Conservation (phyloP, 1,140 invertebrate genomes). For the Ceratoteleas bidentatus region DNA sequence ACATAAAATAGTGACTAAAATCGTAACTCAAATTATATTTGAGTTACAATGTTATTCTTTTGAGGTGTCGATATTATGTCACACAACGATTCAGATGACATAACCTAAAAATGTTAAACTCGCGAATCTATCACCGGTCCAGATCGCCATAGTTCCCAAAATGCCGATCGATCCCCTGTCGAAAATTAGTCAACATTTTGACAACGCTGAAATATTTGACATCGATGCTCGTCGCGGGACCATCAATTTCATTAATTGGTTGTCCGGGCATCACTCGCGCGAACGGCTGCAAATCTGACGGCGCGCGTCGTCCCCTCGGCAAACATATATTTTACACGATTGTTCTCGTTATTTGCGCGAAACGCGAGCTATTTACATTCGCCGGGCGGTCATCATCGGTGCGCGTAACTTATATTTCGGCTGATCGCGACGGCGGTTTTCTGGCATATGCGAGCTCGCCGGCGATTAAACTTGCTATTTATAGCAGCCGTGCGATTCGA, state of each 20-base stretch:
- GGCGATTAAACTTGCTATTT: conserved; percentile 23
- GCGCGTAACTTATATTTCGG: conserved; percentile 34
- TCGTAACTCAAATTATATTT: too few relatives aligned
- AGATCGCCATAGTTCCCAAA: conserved; percentile 3
- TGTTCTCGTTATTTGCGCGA: conserved; percentile 41
- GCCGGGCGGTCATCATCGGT: conserved; percentile 14
- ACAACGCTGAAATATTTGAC: conserved; percentile 59
- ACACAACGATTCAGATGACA: too few relatives aligned
- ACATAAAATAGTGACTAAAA: too few relatives aligned
- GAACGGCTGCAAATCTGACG: conserved; percentile 29
- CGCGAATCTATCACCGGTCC: too few relatives aligned
- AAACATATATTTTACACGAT: conserved; percentile 45
- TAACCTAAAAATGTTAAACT: too few relatives aligned
- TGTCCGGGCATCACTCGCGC: conserved; percentile 25
- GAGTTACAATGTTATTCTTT: too few relatives aligned
- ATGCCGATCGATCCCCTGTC: conserved; percentile 9
- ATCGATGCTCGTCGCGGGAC: conserved; percentile 33
- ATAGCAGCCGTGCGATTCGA: neutral
- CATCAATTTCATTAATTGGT: conserved; percentile 60
- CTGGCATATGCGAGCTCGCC: conserved; percentile 16
- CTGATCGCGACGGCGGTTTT: conserved; percentile 6
- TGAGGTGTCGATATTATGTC: too few relatives aligned
- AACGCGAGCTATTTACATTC: conserved; percentile 35
- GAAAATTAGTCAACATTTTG: conserved; percentile 56
- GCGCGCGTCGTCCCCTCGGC: conserved; percentile 17